phyloP scores from a whole-genome alignment of 2,888 invertebrate species.

The Andrena trimmerana region DNA sequence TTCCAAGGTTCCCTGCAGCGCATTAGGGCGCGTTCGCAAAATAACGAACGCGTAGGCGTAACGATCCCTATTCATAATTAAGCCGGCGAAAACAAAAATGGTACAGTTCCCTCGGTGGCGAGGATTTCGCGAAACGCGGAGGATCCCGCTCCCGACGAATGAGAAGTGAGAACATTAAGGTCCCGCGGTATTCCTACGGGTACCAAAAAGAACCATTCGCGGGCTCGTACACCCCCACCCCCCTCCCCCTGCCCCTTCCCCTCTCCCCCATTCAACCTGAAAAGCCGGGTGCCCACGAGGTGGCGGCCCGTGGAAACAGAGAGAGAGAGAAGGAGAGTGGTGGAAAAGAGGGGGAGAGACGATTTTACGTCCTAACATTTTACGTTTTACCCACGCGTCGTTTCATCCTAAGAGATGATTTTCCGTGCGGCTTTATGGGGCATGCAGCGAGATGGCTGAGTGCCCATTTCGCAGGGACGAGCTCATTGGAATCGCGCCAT shows the following conservation, averaged over 20 bases:
- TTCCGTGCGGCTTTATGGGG: slow-evolving; percentile 71
- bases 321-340: slow-evolving; percentile 15
- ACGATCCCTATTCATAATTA: slow-evolving; percentile 51
- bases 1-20: slow-evolving; percentile 1
- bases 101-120: slow-evolving; percentile 6
- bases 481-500: slow-evolving; percentile 65
- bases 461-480: slow-evolving; percentile 67
- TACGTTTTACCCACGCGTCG: slow-evolving; percentile 71
- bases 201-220: slow-evolving; percentile 52
- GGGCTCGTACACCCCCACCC: slow-evolving; percentile 4
- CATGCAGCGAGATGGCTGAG: slow-evolving; percentile 70
- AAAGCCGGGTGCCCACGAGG: slow-evolving; percentile 46
- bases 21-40: not conserved
- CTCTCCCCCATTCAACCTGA: slow-evolving; percentile 40
- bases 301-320: slow-evolving; percentile 19
- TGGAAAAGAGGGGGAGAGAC: slow-evolving; percentile 32
- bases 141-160: slow-evolving; percentile 31
- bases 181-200: slow-evolving; percentile 44
- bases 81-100: slow-evolving; percentile 38
- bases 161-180: slow-evolving; percentile 58
- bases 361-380: slow-evolving; percentile 72
- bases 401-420: slow-evolving; percentile 76
- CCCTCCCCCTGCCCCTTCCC: not conserved
- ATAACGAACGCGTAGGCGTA: slow-evolving; percentile 11
- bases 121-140: slow-evolving; percentile 12